phyloP scores from a whole-genome alignment of 2,888 invertebrate genomes.

The Leptopilina myrica region DNA sequence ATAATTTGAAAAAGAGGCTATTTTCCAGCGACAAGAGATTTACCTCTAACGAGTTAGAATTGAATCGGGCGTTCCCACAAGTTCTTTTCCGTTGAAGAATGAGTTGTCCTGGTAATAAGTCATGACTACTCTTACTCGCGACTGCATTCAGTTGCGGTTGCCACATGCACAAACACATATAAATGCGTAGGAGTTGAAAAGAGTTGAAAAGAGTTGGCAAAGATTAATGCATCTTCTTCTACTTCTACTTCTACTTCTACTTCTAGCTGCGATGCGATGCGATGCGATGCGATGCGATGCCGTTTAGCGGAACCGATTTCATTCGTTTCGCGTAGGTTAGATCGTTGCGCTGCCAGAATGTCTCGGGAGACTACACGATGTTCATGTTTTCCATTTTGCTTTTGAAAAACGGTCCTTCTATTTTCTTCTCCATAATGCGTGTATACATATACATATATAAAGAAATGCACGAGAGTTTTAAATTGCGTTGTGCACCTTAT shows the following conservation, averaged over 20 bases:
- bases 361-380: constrained; percentile 14
- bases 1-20: too few species aligned
- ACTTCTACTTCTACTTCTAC: too few species aligned
- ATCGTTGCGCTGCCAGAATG: constrained; percentile 18
- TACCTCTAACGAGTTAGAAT: constrained; percentile 3
- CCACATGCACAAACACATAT: background rate
- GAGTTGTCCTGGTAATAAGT: constrained; percentile 52
- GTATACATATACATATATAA: background rate
- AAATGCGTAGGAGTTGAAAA: constrained; percentile 55
- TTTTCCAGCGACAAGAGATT: too few species aligned
- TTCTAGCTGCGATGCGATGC: constrained; percentile 30
- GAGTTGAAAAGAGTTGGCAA: constrained; percentile 48
- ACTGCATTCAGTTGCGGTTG: constrained; percentile 46
- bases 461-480: background rate
- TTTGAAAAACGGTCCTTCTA: constrained; percentile 7
- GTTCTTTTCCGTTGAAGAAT: constrained; percentile 51
- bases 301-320: constrained; percentile 44
- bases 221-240: constrained; percentile 57
- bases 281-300: constrained; percentile 28
- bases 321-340: constrained; percentile 43
- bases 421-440: constrained; percentile 13
- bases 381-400: constrained; percentile 35
- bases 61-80: constrained; percentile 5
- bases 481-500: background rate
- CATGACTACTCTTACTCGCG: constrained; percentile 42